These are phyloP conservation scores for Ammospiza nelsoni DNA, from an alignment of 2,113 vertebrate genomes.

Conservation along the genomic window DNA sequence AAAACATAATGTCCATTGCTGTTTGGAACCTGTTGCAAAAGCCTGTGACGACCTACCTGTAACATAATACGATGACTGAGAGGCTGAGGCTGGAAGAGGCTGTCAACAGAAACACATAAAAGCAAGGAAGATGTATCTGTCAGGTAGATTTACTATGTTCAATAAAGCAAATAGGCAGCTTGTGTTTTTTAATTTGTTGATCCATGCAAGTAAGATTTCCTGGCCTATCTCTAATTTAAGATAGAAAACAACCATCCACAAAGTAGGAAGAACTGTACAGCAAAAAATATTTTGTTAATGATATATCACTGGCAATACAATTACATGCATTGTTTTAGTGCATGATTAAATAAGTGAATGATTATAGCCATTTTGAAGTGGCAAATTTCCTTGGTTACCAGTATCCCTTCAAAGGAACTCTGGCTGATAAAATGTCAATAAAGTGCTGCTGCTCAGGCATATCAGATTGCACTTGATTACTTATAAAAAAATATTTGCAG, in stretches of 20 bases:
- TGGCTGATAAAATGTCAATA: slow-evolving; percentile 59
- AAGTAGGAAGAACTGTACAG: slow-evolving; percentile 15
- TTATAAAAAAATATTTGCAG: slow-evolving; percentile 32
- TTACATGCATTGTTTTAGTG: slow-evolving; percentile 68
- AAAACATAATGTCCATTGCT: neutral
- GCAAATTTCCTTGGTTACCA: slow-evolving; percentile 49
- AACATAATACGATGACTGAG: neutral
- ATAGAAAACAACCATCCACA: neutral
- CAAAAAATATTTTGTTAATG: slow-evolving; percentile 65
- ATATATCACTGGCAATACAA: slow-evolving; percentile 44
- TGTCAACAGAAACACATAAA: neutral
- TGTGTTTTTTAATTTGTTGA: neutral
- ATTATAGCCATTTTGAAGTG: slow-evolving; percentile 56
- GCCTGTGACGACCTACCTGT: neutral
- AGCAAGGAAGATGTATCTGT: neutral
- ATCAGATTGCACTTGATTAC: slow-evolving; percentile 61
- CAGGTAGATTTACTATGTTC: neutral
- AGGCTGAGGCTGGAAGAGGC: neutral
- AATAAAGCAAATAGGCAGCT: neutral
- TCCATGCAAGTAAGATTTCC: neutral
- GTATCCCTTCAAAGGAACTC: slow-evolving; percentile 49
- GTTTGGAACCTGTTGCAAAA: neutral
- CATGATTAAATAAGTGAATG: slow-evolving; percentile 58
- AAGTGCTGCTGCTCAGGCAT: slow-evolving; percentile 51
- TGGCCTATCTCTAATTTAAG: slow-evolving; percentile 15